Conservation (phyloP, 2,797 vertebrate species). For the Naso thynnoides region DNA sequence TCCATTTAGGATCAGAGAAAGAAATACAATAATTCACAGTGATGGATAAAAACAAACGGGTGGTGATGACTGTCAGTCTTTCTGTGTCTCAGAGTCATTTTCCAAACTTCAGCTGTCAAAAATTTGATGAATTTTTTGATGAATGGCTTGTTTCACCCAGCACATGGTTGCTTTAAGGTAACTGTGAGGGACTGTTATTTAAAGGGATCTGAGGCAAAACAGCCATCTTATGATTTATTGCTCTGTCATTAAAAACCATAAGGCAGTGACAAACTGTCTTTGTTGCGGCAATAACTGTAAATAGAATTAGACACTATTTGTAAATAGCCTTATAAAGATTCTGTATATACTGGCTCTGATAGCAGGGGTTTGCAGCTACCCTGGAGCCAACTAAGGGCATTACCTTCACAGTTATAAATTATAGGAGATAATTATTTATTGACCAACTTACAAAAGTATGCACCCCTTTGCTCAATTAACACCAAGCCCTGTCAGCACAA, state of each 20-base stretch:
- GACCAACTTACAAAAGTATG: conserved; percentile 54
- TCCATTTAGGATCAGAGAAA: conserved; percentile 24
- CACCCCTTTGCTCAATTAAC: conserved; percentile 63
- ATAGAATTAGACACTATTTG: conserved; percentile 63
- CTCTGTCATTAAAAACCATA: conserved; percentile 46
- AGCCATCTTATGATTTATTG: conserved; percentile 46
- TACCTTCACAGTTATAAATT: conserved; percentile 58
- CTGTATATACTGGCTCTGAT: conserved; percentile 59
- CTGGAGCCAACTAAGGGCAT: conserved; percentile 73
- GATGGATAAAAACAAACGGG: conserved; percentile 24
- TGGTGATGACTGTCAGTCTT: conserved; percentile 22
- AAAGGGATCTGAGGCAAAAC: conserved; percentile 29
- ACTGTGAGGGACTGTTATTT: conserved; percentile 36
- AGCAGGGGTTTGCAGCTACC: conserved; percentile 60
- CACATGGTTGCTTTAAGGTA: conserved; percentile 31
- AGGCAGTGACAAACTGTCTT: conserved; percentile 56
- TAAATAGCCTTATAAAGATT: conserved; percentile 72
- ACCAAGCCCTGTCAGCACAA: conserved; percentile 72
- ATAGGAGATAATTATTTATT: conserved; percentile 54
- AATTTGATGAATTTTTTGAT: conserved; percentile 28
- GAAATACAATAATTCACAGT: conserved; percentile 26
- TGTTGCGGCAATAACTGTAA: conserved; percentile 75
- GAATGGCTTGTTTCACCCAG: conserved; percentile 30
- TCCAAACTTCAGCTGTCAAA: conserved; percentile 8
- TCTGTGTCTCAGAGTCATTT: conserved; percentile 25